A percentile compares a stretch with the other conserved stretches of the same genome.
Evolutionary conservation across 1,140 invertebrate species (phyloP).

Genomic region (Macrobrachium nipponense): DNA sequence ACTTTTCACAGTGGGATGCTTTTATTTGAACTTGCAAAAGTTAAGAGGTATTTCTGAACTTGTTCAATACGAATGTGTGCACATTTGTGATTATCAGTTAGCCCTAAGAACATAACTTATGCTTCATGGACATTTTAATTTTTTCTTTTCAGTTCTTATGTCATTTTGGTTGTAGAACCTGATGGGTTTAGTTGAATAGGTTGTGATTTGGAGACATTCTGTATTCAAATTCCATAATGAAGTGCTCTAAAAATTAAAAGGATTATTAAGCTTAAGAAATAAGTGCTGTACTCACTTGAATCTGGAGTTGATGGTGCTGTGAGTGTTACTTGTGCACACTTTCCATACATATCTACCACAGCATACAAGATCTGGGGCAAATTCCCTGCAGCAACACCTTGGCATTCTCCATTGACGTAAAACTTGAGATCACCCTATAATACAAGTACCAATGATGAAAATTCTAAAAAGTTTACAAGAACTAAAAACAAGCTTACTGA

Average conservation of each 20-base stretch:
- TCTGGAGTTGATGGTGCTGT: constrained; percentile 56
- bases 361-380: constrained; percentile 84
- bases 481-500: too few relatives aligned
- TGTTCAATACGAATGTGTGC: too few relatives aligned
- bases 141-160: background rate
- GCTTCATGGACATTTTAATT: background rate
- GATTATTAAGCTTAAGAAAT: background rate
- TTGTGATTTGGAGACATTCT: too few relatives aligned
- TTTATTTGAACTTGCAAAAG: too few relatives aligned
- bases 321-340: constrained; percentile 86
- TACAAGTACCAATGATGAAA: background rate
- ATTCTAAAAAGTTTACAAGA: background rate
- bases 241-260: background rate
- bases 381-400: constrained; percentile 84
- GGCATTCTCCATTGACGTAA: constrained; percentile 88
- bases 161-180: background rate
- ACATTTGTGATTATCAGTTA: too few relatives aligned
- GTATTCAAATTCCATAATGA: too few relatives aligned
- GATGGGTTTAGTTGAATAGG: background rate
- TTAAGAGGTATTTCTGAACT: too few relatives aligned
- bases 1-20: too few relatives aligned
- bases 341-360: constrained; percentile 91
- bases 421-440: constrained; percentile 84
- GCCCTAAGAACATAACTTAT: too few relatives aligned
- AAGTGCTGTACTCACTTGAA: constrained; percentile 36